Conservation (phyloP, 2,888 invertebrate genomes). For the Drosophila austrosaltans region DNA sequence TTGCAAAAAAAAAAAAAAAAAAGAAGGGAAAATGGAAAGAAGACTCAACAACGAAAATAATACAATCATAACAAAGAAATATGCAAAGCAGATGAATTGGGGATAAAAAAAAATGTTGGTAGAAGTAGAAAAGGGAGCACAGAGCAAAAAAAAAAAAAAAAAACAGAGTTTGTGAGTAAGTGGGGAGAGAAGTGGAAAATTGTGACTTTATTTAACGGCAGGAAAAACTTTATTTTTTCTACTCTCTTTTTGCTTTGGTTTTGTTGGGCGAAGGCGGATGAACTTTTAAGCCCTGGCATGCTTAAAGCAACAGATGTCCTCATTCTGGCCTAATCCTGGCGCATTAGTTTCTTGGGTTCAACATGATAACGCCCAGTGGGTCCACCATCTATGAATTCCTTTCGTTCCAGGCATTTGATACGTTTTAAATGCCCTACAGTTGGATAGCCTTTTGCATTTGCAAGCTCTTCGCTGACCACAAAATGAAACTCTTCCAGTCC, state of each 20-base stretch:
- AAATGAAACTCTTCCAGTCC: conserved; percentile 88
- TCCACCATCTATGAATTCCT: conserved; percentile 23
- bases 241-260: conserved; percentile 16
- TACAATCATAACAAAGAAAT: conserved; percentile 75
- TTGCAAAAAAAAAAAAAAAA: conserved; percentile 33
- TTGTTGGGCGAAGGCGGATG: not conserved
- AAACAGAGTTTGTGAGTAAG: conserved; percentile 7
- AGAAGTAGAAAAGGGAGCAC: conserved; percentile 7
- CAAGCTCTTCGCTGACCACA: conserved; percentile 79
- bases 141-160: conserved; percentile 36
- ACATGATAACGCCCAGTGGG: not conserved
- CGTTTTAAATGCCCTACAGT: conserved; percentile 29
- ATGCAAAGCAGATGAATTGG: conserved; percentile 79
- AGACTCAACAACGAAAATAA: conserved; percentile 54
- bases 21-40: conserved; percentile 39
- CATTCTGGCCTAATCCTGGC: not conserved
- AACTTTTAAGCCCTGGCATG: conserved; percentile 33
- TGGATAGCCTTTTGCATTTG: not conserved
- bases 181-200: conserved; percentile 52
- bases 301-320: conserved; percentile 24
- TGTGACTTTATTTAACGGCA: conserved; percentile 60
- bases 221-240: conserved; percentile 50
- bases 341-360: conserved; percentile 15
- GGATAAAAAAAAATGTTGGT: conserved; percentile 55
- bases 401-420: conserved; percentile 22